Evolutionary conservation across 1,140 invertebrate genomes (phyloP).

Genomic region (Bombus balteatus): DNA sequence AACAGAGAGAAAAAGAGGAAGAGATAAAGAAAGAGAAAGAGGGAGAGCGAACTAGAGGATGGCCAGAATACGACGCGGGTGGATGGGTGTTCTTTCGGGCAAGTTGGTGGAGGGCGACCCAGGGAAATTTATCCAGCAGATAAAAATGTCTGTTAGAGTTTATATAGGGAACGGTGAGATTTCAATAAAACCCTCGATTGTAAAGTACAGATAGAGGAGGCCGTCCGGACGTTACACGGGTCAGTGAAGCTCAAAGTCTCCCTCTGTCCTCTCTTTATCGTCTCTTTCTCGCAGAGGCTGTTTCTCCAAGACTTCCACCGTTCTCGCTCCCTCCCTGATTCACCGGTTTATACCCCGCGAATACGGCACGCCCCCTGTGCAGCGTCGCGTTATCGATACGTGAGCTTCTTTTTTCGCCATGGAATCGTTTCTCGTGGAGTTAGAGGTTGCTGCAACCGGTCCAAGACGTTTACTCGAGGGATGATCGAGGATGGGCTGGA

Average conservation of each 20-base stretch:
- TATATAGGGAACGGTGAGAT: constrained; percentile 76
- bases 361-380: background rate
- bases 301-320: background rate
- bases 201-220: constrained; percentile 76
- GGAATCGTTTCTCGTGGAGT: constrained; percentile 24
- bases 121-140: constrained; percentile 78
- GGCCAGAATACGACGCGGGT: background rate
- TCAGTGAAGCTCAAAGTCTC: constrained; percentile 75
- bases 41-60: too few species aligned
- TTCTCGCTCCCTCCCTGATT: background rate
- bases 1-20: background rate
- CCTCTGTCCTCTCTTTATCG: background rate
- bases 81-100: constrained; percentile 34
- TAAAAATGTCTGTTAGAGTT: constrained; percentile 80
- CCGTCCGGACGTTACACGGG: constrained; percentile 74
- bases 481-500: background rate
- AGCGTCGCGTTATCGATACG: constrained; percentile 27
- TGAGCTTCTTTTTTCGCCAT: background rate
- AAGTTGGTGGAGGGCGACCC: constrained; percentile 35
- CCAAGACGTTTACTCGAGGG: constrained; percentile 19
- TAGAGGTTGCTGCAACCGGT: background rate
- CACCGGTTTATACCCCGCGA: background rate
- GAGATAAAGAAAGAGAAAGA: constrained; percentile 7
- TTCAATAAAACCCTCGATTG: constrained; percentile 79
- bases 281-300: background rate